phyloP scores from a whole-genome alignment of 2,888 invertebrate species.

The Trissolcus japonicus region DNA sequence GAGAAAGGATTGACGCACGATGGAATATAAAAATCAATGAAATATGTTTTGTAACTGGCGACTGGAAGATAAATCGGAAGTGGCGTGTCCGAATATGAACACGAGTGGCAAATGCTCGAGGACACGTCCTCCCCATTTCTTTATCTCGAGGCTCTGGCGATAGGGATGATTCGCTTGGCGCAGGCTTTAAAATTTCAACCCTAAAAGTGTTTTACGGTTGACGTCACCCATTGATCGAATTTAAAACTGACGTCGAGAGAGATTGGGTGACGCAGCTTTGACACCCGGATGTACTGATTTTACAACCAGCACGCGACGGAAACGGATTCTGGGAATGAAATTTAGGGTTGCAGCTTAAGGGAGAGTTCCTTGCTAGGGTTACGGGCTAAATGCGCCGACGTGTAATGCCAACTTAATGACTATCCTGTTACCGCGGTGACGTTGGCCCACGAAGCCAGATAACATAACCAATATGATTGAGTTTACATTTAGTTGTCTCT shows the following conservation, averaged over 20 bases:
- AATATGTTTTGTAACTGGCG: conserved; percentile 49
- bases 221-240: conserved; percentile 76
- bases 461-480: conserved; percentile 51
- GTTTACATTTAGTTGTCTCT: conserved; percentile 51
- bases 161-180: conserved; percentile 60
- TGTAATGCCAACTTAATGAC: conserved; percentile 58
- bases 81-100: conserved; percentile 43
- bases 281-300: conserved; percentile 76
- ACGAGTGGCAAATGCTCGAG: conserved; percentile 38
- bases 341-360: conserved; percentile 67
- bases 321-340: conserved; percentile 74
- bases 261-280: conserved; percentile 74
- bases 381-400: conserved; percentile 43
- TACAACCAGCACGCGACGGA: conserved; percentile 76
- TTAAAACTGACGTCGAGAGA: conserved; percentile 72
- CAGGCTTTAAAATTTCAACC: conserved; percentile 74
- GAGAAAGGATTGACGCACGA: conserved; percentile 51
- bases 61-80: conserved; percentile 54
- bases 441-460: conserved; percentile 41
- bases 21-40: conserved; percentile 49
- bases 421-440: conserved; percentile 60
- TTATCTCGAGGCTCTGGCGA: conserved; percentile 39
- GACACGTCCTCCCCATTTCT: conserved; percentile 41
- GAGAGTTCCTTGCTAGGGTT: conserved; percentile 45
- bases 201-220: conserved; percentile 76